Evolutionary conservation across 2,888 invertebrate genomes (phyloP).

Genomic region (Thymelicus sylvestris): DNA sequence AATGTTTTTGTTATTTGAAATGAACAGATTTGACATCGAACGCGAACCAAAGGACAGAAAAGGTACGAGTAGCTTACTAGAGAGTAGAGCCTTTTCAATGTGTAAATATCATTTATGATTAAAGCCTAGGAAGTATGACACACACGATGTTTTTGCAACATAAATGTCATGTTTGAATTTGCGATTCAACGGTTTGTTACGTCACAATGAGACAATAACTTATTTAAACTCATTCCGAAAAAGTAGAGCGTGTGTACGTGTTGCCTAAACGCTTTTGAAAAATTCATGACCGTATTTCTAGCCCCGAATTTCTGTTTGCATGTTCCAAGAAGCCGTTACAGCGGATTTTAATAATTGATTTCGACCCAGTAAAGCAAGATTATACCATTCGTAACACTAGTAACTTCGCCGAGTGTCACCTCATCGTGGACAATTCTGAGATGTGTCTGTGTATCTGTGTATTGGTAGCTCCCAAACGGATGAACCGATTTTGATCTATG

Average conservation of each 20-base stretch:
- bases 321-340: conserved; percentile 42
- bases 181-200: neutral
- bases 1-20: too few relatives aligned
- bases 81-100: too few relatives aligned
- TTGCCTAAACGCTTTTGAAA: conserved; percentile 37
- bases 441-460: too few relatives aligned
- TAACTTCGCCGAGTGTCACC: neutral
- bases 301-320: conserved; percentile 43
- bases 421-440: too few relatives aligned
- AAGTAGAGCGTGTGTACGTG: conserved; percentile 24
- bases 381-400: conserved; percentile 17
- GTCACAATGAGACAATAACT: conserved; percentile 14
- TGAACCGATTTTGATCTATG: too few relatives aligned
- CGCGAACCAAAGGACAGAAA: too few relatives aligned
- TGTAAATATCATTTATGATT: too few relatives aligned
- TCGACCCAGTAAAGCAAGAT: conserved; percentile 28
- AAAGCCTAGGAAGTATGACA: too few relatives aligned
- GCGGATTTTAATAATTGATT: conserved; percentile 46
- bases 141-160: too few relatives aligned
- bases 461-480: too few relatives aligned
- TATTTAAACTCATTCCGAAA: conserved; percentile 17
- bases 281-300: conserved; percentile 45
- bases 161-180: neutral
- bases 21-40: too few relatives aligned
- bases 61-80: too few relatives aligned